Percentiles rank a stretch among this genome's conserved stretches.
phyloP scores from a whole-genome alignment of 2,797 vertebrate species.

The Sandelia bainsii region DNA sequence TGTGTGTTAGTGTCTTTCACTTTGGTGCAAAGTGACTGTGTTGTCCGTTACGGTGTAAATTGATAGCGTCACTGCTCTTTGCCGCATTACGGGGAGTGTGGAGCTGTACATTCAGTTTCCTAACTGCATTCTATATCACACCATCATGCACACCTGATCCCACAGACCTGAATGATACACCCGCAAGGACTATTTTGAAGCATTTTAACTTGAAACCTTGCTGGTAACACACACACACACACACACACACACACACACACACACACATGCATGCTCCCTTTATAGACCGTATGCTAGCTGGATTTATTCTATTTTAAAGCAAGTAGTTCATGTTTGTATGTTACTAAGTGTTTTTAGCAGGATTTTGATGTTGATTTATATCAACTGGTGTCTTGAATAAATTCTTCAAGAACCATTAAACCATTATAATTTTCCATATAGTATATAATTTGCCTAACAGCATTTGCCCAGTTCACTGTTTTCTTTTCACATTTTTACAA shows the following conservation, averaged over 20 bases:
- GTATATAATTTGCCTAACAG: no score
- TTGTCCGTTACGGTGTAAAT: conserved; percentile 78
- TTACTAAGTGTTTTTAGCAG: background rate
- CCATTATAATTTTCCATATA: no score
- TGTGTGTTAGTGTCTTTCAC: conserved; percentile 67
- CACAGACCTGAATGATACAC: conserved; percentile 57
- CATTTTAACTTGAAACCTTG: conserved; percentile 61
- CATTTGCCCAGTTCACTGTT: no score
- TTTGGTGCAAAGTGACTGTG: conserved; percentile 81
- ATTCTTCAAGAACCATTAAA: no score
- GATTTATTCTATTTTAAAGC: background rate
- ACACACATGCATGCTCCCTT: background rate
- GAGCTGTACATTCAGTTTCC: conserved; percentile 78
- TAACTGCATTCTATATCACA: conserved; percentile 76
- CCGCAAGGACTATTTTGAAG: conserved; percentile 53
- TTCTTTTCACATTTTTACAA: no score
- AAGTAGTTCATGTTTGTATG: background rate
- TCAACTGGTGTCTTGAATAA: background rate
- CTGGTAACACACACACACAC: background rate
- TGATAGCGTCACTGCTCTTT: conserved; percentile 78
- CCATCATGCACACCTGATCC: conserved; percentile 74
- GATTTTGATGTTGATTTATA: background rate
- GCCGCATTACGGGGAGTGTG: conserved; percentile 72
- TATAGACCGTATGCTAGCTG: background rate
- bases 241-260: conserved; percentile 13